Percentiles rank a stretch among this genome's conserved stretches.
Evolutionary conservation across 1,140 invertebrate genomes (phyloP).

Genomic region (Neodiprion lecontei): DNA sequence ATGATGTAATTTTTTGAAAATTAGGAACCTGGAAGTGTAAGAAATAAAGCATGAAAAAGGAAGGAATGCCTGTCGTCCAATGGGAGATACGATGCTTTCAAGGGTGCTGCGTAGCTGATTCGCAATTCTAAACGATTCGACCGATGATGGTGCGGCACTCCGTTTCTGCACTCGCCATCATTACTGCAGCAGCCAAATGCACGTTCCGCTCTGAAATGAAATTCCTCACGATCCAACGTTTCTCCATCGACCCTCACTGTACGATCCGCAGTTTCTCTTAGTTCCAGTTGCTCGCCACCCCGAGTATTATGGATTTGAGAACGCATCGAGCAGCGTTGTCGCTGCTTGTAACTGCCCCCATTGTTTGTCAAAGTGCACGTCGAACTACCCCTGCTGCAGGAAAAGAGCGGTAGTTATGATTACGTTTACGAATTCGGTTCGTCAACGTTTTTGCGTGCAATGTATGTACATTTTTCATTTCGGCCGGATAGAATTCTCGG

Average conservation of each 20-base stretch:
- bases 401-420: too few relatives aligned
- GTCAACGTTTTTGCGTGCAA: too few relatives aligned
- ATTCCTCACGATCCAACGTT: neutral
- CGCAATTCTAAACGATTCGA: too few relatives aligned
- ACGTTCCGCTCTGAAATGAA: neutral
- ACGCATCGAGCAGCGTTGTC: too few relatives aligned
- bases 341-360: too few relatives aligned
- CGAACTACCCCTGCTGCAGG: neutral
- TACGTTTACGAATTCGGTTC: too few relatives aligned
- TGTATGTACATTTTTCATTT: too few relatives aligned
- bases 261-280: neutral
- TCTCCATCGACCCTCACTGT: neutral
- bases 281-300: neutral
- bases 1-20: neutral
- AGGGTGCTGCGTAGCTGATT: neutral
- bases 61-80: too few relatives aligned
- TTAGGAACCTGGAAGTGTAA: neutral
- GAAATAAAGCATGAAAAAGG: neutral
- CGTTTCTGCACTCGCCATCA: neutral
- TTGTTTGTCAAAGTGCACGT: neutral
- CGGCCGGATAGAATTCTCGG: too few relatives aligned
- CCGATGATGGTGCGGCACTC: too few relatives aligned
- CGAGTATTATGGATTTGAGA: too few relatives aligned
- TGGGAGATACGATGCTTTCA: neutral
- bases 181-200: neutral